These are phyloP conservation scores for Ceratina japonica DNA, from an alignment of 1,140 invertebrate species.

Conservation along the genomic window DNA sequence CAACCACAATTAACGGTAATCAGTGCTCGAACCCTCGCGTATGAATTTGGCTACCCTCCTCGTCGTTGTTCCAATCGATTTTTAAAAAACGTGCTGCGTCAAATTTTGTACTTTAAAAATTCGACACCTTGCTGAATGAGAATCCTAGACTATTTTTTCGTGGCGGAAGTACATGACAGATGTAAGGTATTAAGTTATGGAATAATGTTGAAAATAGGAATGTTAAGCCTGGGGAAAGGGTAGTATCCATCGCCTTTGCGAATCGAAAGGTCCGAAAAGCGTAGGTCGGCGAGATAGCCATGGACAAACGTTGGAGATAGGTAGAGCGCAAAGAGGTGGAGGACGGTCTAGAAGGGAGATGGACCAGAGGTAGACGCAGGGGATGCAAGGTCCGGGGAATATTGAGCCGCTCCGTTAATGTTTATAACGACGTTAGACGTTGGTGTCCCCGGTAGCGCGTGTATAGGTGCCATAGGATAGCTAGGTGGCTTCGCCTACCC, in stretches of 20 bases:
- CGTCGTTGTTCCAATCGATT: conserved; percentile 32
- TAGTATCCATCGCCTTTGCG: neutral
- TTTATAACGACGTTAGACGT: conserved; percentile 79
- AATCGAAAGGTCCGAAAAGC: conserved; percentile 50
- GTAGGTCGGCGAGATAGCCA: conserved; percentile 50
- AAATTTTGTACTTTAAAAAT: too few relatives aligned
- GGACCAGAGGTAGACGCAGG: conserved; percentile 64
- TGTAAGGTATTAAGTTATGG: too few relatives aligned
- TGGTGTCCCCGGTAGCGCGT: conserved; percentile 64
- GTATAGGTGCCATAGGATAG: conserved; percentile 59
- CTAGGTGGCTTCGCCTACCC: conserved; percentile 64
- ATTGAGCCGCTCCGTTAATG: conserved; percentile 79
- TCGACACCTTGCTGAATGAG: too few relatives aligned
- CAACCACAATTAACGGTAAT: conserved; percentile 63
- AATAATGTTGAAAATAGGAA: too few relatives aligned
- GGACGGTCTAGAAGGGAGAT: conserved; percentile 73
- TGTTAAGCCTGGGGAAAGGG: too few relatives aligned
- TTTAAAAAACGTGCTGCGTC: neutral
- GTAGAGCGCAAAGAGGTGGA: conserved; percentile 46
- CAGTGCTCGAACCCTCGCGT: conserved; percentile 47
- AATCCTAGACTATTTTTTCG: too few relatives aligned
- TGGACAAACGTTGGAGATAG: conserved; percentile 51
- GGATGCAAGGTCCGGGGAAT: conserved; percentile 73
- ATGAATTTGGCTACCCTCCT: conserved; percentile 19
- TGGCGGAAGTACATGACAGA: too few relatives aligned